These are phyloP conservation scores for Clupea harengus DNA, from an alignment of 2,113 vertebrate species.

Conservation along the genomic window DNA sequence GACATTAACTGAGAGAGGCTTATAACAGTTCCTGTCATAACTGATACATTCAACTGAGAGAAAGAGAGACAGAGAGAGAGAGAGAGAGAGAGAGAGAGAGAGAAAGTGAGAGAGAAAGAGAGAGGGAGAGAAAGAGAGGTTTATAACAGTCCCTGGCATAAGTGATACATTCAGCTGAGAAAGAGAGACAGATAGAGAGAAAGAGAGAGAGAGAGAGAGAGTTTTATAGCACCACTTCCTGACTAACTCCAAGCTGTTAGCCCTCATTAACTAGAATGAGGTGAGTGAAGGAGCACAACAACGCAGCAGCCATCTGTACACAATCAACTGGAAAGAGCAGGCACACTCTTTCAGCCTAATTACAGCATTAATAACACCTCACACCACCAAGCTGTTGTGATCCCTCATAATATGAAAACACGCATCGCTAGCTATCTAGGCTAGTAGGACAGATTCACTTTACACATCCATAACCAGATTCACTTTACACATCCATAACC, in stretches of 20 bases:
- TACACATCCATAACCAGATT: too few relatives aligned
- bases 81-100: background rate
- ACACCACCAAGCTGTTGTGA: too few relatives aligned
- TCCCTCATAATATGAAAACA: too few relatives aligned
- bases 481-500: too few relatives aligned
- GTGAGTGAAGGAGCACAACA: background rate
- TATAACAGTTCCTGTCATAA: too few relatives aligned
- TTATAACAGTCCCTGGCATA: too few relatives aligned
- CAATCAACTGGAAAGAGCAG: background rate
- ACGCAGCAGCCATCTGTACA: background rate
- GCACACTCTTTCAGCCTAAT: background rate
- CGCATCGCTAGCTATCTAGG: too few relatives aligned
- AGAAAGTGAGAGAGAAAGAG: slow-evolving; percentile 19
- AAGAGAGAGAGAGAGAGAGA: background rate
- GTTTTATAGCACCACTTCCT: too few relatives aligned
- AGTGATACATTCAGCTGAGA: background rate
- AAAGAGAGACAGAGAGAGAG: background rate
- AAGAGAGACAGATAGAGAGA: background rate
- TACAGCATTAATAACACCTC: too few relatives aligned
- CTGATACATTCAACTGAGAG: too few relatives aligned
- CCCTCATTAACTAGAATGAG: background rate
- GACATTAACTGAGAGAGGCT: too few relatives aligned
- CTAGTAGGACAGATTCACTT: too few relatives aligned
- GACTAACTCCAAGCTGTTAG: background rate
- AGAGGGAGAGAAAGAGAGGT: background rate